These are phyloP conservation scores for Gambusia yucatana DNA, from an alignment of 2,797 vertebrate genomes.

Conservation along the genomic window DNA sequence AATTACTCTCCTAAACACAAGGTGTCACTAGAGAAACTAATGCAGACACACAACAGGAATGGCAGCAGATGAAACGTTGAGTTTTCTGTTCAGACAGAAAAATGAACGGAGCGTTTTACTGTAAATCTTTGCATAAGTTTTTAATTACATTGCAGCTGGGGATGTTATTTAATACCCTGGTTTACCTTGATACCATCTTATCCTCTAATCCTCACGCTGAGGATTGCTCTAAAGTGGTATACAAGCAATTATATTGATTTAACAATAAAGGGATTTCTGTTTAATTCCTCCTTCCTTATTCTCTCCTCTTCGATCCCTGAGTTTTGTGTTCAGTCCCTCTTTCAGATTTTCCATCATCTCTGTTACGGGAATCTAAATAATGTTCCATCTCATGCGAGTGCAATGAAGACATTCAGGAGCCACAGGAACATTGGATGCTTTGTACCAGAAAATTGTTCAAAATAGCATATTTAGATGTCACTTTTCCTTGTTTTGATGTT, in stretches of 20 bases:
- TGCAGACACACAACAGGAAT: background rate
- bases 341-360: constrained; percentile 23
- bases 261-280: background rate
- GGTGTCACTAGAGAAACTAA: background rate
- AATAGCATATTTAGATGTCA: constrained; percentile 66
- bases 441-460: constrained; percentile 29
- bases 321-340: constrained; percentile 8
- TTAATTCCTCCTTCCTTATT: background rate
- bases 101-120: background rate
- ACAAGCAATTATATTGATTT: background rate
- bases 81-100: background rate
- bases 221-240: background rate
- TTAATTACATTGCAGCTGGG: background rate
- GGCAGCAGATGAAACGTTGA: background rate
- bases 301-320: background rate
- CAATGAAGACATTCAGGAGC: constrained; percentile 39
- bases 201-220: background rate
- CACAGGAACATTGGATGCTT: constrained; percentile 17
- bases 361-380: constrained; percentile 33
- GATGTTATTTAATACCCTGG: background rate
- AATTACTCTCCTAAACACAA: too few species aligned
- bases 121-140: background rate
- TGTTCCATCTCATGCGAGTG: constrained; percentile 23
- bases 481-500: constrained; percentile 60
- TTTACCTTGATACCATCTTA: background rate